Evolutionary conservation across 2,113 vertebrate species (phyloP).

Genomic region (Synodontis membranacea): DNA sequence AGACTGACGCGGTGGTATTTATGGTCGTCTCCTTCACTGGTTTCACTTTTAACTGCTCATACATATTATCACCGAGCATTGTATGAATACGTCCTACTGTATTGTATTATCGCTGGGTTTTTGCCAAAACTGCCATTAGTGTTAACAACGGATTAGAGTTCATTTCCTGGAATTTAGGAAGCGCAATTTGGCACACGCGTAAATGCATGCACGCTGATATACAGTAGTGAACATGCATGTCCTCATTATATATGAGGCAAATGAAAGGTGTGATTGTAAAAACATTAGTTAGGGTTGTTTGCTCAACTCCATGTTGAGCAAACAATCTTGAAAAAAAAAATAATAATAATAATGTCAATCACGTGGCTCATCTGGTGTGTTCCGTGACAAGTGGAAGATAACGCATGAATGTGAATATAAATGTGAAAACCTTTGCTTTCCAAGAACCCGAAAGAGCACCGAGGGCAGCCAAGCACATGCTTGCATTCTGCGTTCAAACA

Average conservation of each 20-base stretch:
- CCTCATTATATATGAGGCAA: neutral
- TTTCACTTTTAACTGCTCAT: constrained; percentile 12
- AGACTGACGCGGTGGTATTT: constrained; percentile 20
- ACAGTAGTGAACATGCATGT: neutral
- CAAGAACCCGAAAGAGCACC: constrained; percentile 22
- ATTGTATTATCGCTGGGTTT: neutral
- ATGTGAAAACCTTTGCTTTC: constrained; percentile 34
- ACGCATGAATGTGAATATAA: too few relatives aligned
- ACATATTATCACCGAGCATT: neutral
- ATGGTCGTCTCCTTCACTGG: neutral
- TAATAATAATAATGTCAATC: neutral
- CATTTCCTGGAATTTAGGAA: neutral
- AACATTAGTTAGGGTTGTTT: constrained; percentile 6
- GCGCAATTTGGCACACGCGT: neutral
- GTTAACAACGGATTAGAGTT: neutral
- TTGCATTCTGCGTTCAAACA: constrained; percentile 19
- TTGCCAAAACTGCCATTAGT: neutral
- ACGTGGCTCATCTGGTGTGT: neutral
- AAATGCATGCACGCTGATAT: neutral
- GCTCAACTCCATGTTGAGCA: neutral
- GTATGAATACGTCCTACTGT: neutral
- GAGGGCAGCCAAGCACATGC: constrained; percentile 23
- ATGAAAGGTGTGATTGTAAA: neutral
- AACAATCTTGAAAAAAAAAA: constrained; percentile 5
- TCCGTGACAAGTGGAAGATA: neutral